Conservation (phyloP, 2,888 invertebrate genomes). For the Dichetophora obliterata region DNA sequence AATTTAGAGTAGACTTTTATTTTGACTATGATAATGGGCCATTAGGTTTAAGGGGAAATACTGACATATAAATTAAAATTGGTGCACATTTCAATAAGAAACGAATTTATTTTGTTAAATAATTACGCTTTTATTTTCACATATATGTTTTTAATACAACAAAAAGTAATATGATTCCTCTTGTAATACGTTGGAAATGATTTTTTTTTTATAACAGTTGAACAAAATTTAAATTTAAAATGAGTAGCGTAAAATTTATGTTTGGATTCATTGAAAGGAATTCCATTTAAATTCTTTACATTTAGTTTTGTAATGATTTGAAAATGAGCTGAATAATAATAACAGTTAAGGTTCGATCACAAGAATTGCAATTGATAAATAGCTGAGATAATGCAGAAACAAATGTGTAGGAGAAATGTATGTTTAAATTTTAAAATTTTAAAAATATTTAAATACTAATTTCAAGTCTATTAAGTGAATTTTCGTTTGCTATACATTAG, state of each 20-base stretch:
- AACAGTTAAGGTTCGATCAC: neutral
- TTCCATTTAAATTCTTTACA: conserved; percentile 21
- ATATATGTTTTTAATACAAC: conserved; percentile 25
- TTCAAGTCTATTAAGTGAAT: conserved; percentile 30
- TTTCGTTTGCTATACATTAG: conserved; percentile 2
- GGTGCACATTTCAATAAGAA: conserved; percentile 9
- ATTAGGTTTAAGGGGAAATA: too few relatives aligned
- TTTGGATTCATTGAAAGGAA: neutral
- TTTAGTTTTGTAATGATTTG: conserved; percentile 6
- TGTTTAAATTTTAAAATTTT: conserved; percentile 12
- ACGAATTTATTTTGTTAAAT: conserved; percentile 1
- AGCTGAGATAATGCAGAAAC: neutral
- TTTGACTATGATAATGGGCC: too few relatives aligned
- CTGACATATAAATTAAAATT: neutral
- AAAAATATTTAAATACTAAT: conserved; percentile 31
- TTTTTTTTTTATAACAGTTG: conserved; percentile 19
- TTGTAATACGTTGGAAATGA: conserved; percentile 24
- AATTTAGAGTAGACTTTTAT: too few relatives aligned
- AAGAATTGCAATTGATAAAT: conserved; percentile 12
- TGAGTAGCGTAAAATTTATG: conserved; percentile 31
- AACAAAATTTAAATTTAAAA: conserved; percentile 34
- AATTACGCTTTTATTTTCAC: conserved; percentile 33
- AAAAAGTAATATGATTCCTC: conserved; percentile 32
- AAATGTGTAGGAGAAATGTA: neutral
- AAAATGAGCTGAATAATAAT: conserved; percentile 24